Percentiles rank a stretch among this genome's conserved stretches.
Conservation (phyloP, 2,113 vertebrate genomes). For the Chaetodon auriga region DNA sequence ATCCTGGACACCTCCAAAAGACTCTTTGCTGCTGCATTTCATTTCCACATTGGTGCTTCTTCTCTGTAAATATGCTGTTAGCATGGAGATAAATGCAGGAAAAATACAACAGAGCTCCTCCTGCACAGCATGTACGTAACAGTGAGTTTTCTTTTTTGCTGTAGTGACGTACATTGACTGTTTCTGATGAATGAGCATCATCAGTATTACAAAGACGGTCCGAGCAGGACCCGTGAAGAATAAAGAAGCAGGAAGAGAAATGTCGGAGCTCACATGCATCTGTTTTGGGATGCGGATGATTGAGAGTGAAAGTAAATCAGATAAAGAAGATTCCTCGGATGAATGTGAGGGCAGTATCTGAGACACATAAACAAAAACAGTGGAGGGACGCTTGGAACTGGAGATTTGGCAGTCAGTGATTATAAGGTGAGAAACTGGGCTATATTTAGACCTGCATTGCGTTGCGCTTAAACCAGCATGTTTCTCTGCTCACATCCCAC, state of each 20-base stretch:
- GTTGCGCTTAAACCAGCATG: not conserved
- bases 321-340: not conserved
- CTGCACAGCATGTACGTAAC: not conserved
- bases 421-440: not conserved
- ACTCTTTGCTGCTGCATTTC: not conserved
- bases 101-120: not conserved
- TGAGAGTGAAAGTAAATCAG: slow-evolving; percentile 6
- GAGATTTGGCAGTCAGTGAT: not conserved
- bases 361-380: slow-evolving; percentile 10
- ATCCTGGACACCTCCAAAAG: too few relatives aligned
- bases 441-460: not conserved
- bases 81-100: not conserved
- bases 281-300: not conserved
- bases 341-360: not conserved
- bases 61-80: not conserved
- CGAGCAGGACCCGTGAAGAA: not conserved
- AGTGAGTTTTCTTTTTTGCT: too few relatives aligned
- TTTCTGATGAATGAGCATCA: not conserved
- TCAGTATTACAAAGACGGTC: not conserved
- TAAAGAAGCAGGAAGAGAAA: not conserved
- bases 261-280: not conserved
- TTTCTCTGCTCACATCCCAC: not conserved
- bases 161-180: not conserved
- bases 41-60: not conserved
- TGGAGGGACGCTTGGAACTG: not conserved